A percentile compares a stretch with the other conserved stretches of the same genome.
Evolutionary conservation across 2,888 invertebrate species (phyloP).

Genomic region (Agrotis ipsilon): DNA sequence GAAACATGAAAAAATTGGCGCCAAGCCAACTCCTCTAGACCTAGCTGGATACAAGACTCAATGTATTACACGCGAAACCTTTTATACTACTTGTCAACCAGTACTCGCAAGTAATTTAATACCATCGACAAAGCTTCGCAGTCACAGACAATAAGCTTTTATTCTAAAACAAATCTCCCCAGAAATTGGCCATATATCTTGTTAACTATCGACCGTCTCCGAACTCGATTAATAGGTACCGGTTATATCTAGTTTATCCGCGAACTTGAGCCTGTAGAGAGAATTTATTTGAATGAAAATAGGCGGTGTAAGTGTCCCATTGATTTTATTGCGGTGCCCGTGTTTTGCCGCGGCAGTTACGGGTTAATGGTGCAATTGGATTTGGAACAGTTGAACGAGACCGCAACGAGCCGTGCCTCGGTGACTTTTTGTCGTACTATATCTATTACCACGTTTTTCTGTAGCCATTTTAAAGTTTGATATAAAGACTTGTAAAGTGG

Average conservation of each 20-base stretch:
- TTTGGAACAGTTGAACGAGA: constrained; percentile 74
- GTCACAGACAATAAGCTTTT: constrained; percentile 74
- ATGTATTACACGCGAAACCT: constrained; percentile 81
- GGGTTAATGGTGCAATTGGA: constrained; percentile 81
- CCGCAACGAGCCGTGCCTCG: constrained; percentile 72
- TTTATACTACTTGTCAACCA: constrained; percentile 79
- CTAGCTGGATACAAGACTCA: constrained; percentile 71
- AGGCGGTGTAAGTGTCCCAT: constrained; percentile 79
- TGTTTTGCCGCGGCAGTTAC: constrained; percentile 77
- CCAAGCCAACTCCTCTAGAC: constrained; percentile 73
- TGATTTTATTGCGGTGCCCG: constrained; percentile 80
- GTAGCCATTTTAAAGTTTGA: constrained; percentile 34
- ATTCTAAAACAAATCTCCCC: constrained; percentile 76
- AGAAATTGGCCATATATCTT: constrained; percentile 74
- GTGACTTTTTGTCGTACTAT: constrained; percentile 52
- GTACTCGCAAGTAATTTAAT: constrained; percentile 77
- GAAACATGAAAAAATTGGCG: constrained; percentile 82
- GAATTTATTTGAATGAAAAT: constrained; percentile 79
- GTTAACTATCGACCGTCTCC: constrained; percentile 60
- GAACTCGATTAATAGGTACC: constrained; percentile 68
- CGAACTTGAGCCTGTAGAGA: constrained; percentile 67
- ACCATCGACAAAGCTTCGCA: constrained; percentile 66
- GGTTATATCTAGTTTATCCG: constrained; percentile 70
- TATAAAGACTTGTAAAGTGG: constrained; percentile 54
- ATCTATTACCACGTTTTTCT: constrained; percentile 51